Evolutionary conservation across 2,888 invertebrate species (phyloP).

Genomic region (Ormyrus rosae): DNA sequence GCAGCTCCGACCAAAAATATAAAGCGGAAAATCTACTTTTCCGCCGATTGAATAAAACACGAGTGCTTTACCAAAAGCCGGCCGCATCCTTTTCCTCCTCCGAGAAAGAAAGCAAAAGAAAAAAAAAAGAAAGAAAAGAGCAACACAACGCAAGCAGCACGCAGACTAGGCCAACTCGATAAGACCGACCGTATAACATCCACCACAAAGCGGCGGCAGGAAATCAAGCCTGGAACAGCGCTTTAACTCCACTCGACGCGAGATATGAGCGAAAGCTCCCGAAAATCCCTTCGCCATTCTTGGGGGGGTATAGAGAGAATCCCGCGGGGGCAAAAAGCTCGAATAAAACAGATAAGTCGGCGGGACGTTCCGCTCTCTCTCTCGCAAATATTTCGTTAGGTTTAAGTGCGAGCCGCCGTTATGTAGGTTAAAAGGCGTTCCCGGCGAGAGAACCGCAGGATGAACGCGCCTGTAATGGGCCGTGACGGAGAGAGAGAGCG

Average conservation of each 20-base stretch:
- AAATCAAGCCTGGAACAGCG: slow-evolving; percentile 21
- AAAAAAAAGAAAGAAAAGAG: too few species aligned
- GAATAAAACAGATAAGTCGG: slow-evolving; percentile 14
- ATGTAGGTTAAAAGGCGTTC: slow-evolving; percentile 38
- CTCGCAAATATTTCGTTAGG: slow-evolving; percentile 43
- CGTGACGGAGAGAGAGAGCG: background rate
- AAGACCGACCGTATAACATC: background rate
- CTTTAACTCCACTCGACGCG: slow-evolving; percentile 21
- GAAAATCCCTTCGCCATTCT: background rate
- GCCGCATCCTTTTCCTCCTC: too few species aligned
- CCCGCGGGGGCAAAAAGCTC: background rate
- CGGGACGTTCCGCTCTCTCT: background rate
- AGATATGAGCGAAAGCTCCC: background rate
- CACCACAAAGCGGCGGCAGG: background rate
- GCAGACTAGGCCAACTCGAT: background rate
- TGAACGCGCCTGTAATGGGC: background rate
- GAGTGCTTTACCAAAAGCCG: background rate
- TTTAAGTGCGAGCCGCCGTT: slow-evolving; percentile 7
- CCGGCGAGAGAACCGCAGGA: background rate
- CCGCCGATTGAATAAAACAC: slow-evolving; percentile 25
- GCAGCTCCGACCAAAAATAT: too few species aligned
- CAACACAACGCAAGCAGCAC: background rate
- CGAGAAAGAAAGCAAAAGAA: too few species aligned
- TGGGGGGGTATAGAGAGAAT: background rate
- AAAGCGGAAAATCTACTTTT: too few species aligned